Conservation (phyloP, 1,140 invertebrate genomes). For the Cydia amplana region DNA sequence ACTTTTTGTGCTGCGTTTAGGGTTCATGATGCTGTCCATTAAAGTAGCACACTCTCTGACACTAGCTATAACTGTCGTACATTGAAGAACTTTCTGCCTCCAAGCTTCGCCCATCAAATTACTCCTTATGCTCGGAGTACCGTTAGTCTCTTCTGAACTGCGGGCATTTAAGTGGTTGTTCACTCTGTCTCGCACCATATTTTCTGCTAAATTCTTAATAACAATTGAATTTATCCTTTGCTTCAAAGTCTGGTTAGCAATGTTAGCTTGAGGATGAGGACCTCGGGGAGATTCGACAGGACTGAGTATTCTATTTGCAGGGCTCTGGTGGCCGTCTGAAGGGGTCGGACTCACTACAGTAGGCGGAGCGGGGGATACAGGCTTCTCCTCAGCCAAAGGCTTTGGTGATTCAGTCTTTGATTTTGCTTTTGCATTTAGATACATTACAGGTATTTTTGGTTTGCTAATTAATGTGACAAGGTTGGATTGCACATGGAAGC, state of each 20-base stretch:
- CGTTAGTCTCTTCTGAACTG: conserved; percentile 61
- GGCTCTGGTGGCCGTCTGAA: conserved; percentile 70
- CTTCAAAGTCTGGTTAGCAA: conserved; percentile 87
- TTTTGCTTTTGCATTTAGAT: conserved; percentile 75
- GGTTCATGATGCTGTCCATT: conserved; percentile 87
- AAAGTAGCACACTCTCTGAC: conserved; percentile 88
- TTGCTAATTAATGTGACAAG: conserved; percentile 89
- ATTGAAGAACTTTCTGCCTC: conserved; percentile 90
- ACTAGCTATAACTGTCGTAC: conserved; percentile 88
- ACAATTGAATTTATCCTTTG: conserved; percentile 93
- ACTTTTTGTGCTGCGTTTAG: conserved; percentile 75
- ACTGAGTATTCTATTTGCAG: conserved; percentile 73
- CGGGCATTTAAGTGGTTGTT: conserved; percentile 75
- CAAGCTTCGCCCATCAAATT: conserved; percentile 85
- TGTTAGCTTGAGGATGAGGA: conserved; percentile 74
- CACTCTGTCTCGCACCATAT: conserved; percentile 90
- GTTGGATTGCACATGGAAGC: conserved; percentile 94
- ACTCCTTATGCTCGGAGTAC: conserved; percentile 67
- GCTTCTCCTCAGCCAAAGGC: conserved; percentile 65
- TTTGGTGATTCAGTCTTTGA: conserved; percentile 74
- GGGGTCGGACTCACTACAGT: conserved; percentile 69
- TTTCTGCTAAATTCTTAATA: conserved; percentile 93
- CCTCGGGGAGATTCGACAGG: conserved; percentile 70
- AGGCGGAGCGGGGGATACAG: conserved; percentile 61
- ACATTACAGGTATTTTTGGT: conserved; percentile 83